These are phyloP conservation scores for Nesidiocoris tenuis DNA, from an alignment of 2,888 invertebrate genomes.

Conservation along the genomic window DNA sequence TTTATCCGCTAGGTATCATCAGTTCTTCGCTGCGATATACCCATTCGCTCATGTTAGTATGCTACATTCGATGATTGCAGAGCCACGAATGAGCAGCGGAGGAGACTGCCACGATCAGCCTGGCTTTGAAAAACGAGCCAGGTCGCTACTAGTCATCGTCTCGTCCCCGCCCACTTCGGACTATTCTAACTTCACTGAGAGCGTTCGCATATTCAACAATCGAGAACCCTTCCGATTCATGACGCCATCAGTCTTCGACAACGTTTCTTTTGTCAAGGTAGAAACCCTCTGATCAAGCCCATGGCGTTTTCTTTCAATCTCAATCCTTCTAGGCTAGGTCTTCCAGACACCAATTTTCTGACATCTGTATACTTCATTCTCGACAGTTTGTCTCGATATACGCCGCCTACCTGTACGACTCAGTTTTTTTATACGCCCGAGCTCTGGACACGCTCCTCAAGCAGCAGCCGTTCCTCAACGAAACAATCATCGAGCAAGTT, in stretches of 20 bases:
- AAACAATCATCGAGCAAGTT: constrained; percentile 65
- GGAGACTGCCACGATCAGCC: constrained; percentile 55
- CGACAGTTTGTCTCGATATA: constrained; percentile 83
- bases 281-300: no score
- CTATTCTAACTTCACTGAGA: constrained; percentile 72
- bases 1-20: constrained; percentile 20
- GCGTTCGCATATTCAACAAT: constrained; percentile 76
- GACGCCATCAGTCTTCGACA: constrained; percentile 63
- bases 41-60: no score
- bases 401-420: constrained; percentile 93
- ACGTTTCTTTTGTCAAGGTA: constrained; percentile 50
- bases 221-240: constrained; percentile 78
- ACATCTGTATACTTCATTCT: not conserved
- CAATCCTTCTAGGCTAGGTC: no score
- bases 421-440: constrained; percentile 84
- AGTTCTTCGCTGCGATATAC: no score
- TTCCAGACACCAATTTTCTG: no score
- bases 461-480: constrained; percentile 57
- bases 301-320: no score
- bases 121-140: constrained; percentile 69
- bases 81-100: not conserved
- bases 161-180: constrained; percentile 75
- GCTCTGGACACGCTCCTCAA: constrained; percentile 74
- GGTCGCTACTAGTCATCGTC: constrained; percentile 83
- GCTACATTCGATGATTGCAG: no score